These are phyloP conservation scores for Barbus barbus DNA, from an alignment of 2,113 vertebrate genomes.

Conservation along the genomic window DNA sequence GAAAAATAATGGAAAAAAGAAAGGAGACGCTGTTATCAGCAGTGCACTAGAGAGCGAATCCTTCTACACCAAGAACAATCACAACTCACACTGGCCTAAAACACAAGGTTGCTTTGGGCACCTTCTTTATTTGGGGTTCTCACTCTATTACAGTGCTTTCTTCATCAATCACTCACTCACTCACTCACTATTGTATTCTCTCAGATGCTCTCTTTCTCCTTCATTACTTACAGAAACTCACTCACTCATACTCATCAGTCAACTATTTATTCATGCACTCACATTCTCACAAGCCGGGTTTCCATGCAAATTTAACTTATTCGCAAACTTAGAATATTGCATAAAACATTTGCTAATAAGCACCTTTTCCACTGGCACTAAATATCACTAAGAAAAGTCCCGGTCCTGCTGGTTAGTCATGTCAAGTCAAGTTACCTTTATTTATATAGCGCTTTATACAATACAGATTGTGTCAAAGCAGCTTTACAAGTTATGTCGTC, in stretches of 20 bases:
- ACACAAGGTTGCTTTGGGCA: background rate
- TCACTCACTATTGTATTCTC: background rate
- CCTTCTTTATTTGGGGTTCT: background rate
- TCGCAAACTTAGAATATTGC: too few species aligned
- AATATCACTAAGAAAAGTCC: too few species aligned
- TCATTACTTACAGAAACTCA: background rate
- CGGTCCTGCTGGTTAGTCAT: too few species aligned
- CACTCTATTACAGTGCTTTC: background rate
- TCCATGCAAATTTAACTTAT: too few species aligned
- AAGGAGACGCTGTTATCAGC: slow-evolving; percentile 34
- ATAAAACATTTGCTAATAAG: too few species aligned
- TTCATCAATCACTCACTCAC: background rate
- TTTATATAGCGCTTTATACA: too few species aligned
- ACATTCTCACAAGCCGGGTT: background rate
- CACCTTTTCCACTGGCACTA: too few species aligned
- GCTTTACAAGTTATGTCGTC: too few species aligned
- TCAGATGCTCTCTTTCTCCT: too few species aligned
- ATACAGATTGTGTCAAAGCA: too few species aligned
- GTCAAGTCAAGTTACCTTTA: too few species aligned
- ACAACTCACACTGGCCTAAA: background rate
- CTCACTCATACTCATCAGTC: background rate
- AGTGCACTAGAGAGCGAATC: slow-evolving; percentile 4
- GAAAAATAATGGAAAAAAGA: slow-evolving; percentile 40
- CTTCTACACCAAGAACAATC: slow-evolving; percentile 36
- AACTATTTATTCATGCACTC: background rate